These are phyloP conservation scores for Phocoena phocoena DNA, from an alignment of 2,113 vertebrate genomes.

Conservation along the genomic window DNA sequence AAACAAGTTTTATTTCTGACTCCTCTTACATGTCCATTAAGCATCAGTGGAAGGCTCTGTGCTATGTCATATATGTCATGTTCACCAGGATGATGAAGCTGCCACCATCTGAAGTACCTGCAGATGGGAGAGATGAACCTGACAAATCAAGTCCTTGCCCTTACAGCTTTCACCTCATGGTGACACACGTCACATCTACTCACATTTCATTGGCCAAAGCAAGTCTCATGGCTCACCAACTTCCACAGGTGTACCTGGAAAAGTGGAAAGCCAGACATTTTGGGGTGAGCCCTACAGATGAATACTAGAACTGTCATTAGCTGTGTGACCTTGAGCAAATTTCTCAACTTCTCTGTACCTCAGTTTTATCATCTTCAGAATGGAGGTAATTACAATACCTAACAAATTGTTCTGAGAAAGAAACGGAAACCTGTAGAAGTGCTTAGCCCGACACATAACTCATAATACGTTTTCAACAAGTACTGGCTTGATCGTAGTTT, in stretches of 20 bases:
- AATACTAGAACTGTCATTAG: neutral
- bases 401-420: neutral
- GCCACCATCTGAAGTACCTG: neutral
- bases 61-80: neutral
- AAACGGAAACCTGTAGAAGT: neutral
- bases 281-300: neutral
- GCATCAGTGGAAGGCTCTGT: rapidly evolving
- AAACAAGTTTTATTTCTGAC: neutral
- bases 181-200: neutral
- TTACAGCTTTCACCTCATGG: neutral
- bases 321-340: neutral
- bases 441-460: neutral
- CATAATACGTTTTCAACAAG: neutral
- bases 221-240: neutral
- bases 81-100: neutral
- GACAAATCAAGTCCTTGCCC: neutral
- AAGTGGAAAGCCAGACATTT: neutral
- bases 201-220: neutral
- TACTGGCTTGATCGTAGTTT: neutral
- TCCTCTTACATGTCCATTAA: neutral
- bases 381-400: neutral
- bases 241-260: neutral
- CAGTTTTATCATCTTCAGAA: neutral
- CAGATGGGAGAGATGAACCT: neutral
- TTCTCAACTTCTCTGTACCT: neutral